Percentiles rank a stretch among this genome's conserved stretches.
phyloP scores from a whole-genome alignment of 2,888 invertebrate species.

The Apotomis capreana region DNA sequence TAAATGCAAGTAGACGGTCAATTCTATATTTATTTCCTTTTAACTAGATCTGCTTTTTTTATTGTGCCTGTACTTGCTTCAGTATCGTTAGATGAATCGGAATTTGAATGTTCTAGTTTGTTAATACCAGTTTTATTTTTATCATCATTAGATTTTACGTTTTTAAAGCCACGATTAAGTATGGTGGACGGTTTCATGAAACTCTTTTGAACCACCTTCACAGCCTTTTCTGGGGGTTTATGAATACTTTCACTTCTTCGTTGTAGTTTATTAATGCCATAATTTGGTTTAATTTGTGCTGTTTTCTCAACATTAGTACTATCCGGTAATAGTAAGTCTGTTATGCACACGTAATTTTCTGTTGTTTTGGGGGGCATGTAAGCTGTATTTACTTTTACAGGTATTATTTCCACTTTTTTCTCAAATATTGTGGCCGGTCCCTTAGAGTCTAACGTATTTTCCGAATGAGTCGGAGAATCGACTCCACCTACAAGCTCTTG shows the following conservation, averaged over 20 bases:
- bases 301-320: constrained; percentile 66
- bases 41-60: constrained; percentile 61
- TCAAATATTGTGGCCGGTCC: constrained; percentile 72
- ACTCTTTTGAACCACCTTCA: constrained; percentile 70
- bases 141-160: constrained; percentile 53
- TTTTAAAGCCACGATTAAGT: constrained; percentile 62
- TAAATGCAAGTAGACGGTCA: background rate
- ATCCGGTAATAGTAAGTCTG: constrained; percentile 71
- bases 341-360: constrained; percentile 73
- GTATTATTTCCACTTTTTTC: constrained; percentile 75
- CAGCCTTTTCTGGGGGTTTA: constrained; percentile 71
- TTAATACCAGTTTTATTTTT: constrained; percentile 58
- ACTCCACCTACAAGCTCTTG: constrained; percentile 77
- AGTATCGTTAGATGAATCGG: constrained; percentile 83
- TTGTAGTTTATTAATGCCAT: constrained; percentile 73
- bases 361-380: constrained; percentile 58
- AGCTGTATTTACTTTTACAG: constrained; percentile 72
- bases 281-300: constrained; percentile 76
- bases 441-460: constrained; percentile 70
- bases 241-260: constrained; percentile 75
- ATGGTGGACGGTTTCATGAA: constrained; percentile 63
- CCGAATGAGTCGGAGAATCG: constrained; percentile 70
- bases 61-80: constrained; percentile 80
- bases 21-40: constrained; percentile 44
- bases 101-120: constrained; percentile 80